Evolutionary conservation across 1,140 invertebrate species (phyloP).

Genomic region (Drosophila baimaii): DNA sequence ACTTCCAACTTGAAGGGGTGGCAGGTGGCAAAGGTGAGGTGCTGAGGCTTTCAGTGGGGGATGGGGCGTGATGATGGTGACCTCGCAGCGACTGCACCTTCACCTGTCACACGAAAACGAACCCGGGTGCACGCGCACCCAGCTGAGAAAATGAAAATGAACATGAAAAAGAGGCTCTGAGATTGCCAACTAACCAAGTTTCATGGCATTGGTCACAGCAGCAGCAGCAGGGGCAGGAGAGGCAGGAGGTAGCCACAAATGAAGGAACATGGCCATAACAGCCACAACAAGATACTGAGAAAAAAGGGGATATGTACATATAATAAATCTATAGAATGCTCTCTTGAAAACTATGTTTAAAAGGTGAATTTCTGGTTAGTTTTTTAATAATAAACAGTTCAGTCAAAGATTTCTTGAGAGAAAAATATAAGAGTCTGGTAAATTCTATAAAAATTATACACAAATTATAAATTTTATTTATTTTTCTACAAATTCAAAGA

Average conservation of each 20-base stretch:
- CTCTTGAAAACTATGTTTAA: not conserved
- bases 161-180: conserved; percentile 45
- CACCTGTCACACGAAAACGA: conserved; percentile 50
- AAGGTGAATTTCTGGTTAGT: not conserved
- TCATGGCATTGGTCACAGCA: conserved; percentile 44
- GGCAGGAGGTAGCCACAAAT: conserved; percentile 12
- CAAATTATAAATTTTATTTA: too few relatives aligned
- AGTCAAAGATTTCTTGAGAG: too few relatives aligned
- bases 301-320: not conserved
- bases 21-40: not conserved
- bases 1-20: conserved; percentile 29
- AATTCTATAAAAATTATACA: too few relatives aligned
- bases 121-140: conserved; percentile 54
- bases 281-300: conserved; percentile 1
- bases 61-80: conserved; percentile 19
- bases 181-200: conserved; percentile 54
- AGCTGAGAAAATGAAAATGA: conserved; percentile 36
- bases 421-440: not conserved
- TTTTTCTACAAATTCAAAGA: not conserved
- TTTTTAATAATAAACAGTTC: not conserved
- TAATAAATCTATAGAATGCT: not conserved
- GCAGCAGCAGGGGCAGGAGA: conserved; percentile 25
- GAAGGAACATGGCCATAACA: conserved; percentile 24
- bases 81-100: conserved; percentile 63
- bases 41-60: not conserved